Evolutionary conservation across 2,888 invertebrate species (phyloP).

Genomic region (Tortricodes alternella): DNA sequence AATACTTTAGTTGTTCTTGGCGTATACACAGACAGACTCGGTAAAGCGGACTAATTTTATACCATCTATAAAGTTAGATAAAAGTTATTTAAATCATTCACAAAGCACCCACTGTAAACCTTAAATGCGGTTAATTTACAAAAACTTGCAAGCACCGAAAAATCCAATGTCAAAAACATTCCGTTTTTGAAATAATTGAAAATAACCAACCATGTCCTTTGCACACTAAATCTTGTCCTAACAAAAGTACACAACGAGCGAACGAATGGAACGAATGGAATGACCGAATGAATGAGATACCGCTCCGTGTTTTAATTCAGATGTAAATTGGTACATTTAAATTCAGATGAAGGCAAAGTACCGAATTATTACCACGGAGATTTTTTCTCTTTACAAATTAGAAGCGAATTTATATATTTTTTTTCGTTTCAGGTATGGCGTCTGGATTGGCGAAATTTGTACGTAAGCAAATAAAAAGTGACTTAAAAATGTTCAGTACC

Average conservation of each 20-base stretch:
- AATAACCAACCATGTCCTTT: slow-evolving; percentile 16
- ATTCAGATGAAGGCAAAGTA: slow-evolving; percentile 49
- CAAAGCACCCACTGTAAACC: too few species aligned
- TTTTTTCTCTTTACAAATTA: slow-evolving; percentile 21
- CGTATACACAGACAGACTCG: too few species aligned
- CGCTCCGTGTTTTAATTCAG: slow-evolving; percentile 56
- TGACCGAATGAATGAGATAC: slow-evolving; percentile 25
- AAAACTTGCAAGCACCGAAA: background rate
- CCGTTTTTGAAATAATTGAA: slow-evolving; percentile 9
- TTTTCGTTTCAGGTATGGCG: too few species aligned
- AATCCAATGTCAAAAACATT: too few species aligned
- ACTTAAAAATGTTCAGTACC: too few species aligned
- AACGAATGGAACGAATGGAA: slow-evolving; percentile 11
- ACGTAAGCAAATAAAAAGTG: too few species aligned
- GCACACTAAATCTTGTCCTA: slow-evolving; percentile 21
- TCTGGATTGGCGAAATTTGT: too few species aligned
- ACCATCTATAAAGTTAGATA: too few species aligned
- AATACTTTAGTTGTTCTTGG: too few species aligned
- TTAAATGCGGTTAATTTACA: background rate
- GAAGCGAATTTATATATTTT: background rate
- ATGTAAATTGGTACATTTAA: slow-evolving; percentile 60
- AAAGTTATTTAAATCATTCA: too few species aligned
- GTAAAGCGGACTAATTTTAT: too few species aligned
- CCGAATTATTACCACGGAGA: slow-evolving; percentile 41
- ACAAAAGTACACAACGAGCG: slow-evolving; percentile 17